A percentile compares a stretch with the other conserved stretches of the same genome.
These are phyloP conservation scores for Phalacrocorax brasilianus DNA, from an alignment of 2,113 vertebrate genomes.

Conservation along the genomic window DNA sequence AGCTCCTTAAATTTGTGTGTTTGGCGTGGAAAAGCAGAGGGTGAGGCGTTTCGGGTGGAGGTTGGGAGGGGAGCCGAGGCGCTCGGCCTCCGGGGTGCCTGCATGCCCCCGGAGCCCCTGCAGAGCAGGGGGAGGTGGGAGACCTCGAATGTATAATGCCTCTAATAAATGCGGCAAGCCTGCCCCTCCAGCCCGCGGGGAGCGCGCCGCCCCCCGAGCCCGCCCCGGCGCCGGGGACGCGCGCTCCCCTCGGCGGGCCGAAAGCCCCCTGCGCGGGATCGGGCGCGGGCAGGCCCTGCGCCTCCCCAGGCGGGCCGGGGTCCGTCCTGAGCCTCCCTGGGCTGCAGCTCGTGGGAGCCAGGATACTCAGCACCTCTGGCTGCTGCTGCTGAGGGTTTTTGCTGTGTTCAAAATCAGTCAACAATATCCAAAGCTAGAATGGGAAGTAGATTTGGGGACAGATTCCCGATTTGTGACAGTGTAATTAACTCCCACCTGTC, in stretches of 20 bases:
- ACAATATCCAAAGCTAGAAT: fast-evolving
- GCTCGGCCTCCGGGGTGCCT: fast-evolving
- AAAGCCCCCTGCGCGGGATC: fast-evolving
- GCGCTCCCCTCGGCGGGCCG: too few relatives aligned
- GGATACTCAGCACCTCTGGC: fast-evolving
- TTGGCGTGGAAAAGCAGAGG: fast-evolving
- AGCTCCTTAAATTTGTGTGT: background rate
- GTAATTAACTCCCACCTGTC: fast-evolving
- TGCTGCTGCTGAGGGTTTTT: background rate
- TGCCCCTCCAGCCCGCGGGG: fast-evolving
- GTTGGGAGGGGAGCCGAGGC: fast-evolving
- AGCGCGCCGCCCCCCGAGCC: fast-evolving
- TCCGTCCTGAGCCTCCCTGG: background rate
- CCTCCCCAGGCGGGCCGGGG: fast-evolving
- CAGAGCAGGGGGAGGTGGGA: too few relatives aligned
- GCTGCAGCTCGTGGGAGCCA: fast-evolving
- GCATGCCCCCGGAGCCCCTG: fast-evolving
- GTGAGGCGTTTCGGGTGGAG: fast-evolving
- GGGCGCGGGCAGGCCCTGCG: fast-evolving
- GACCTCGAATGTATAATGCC: fast-evolving
- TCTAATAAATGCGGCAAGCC: fast-evolving
- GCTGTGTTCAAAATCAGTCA: fast-evolving
- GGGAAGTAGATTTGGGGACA: too few relatives aligned
- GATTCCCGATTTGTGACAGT: background rate
- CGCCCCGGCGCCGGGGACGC: too few relatives aligned